Conservation (phyloP, 1,140 invertebrate genomes). For the Pantala flavescens region DNA sequence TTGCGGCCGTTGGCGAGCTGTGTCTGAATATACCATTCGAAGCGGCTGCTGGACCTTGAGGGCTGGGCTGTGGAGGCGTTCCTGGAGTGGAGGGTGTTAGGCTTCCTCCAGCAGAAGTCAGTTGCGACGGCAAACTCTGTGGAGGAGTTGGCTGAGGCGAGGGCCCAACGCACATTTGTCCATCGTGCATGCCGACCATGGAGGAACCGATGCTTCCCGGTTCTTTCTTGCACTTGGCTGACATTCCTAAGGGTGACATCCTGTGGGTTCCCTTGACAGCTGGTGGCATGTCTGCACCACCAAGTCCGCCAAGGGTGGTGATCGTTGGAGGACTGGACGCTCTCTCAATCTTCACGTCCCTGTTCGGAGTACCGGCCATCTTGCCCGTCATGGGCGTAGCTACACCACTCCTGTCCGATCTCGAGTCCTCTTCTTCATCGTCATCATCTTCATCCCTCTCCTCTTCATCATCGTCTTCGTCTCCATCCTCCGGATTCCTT, state of each 20-base stretch:
- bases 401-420: conserved; percentile 49
- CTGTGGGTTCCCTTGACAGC: conserved; percentile 39
- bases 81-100: conserved; percentile 53
- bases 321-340: conserved; percentile 45
- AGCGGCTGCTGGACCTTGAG: conserved; percentile 27
- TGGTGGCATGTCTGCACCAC: neutral
- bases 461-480: neutral
- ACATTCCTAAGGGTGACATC: conserved; percentile 34
- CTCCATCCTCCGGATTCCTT: neutral
- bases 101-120: conserved; percentile 32
- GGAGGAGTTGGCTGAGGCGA: neutral
- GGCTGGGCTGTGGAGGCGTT: conserved; percentile 46
- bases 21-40: conserved; percentile 11
- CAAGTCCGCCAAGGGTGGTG: neutral
- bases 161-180: conserved; percentile 34
- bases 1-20: conserved; percentile 13
- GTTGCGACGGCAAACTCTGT: conserved; percentile 10
- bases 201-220: neutral
- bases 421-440: conserved; percentile 53
- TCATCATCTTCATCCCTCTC: neutral
- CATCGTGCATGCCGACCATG: conserved; percentile 27
- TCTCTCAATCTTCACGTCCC: conserved; percentile 47
- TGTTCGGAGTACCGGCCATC: conserved; percentile 27
- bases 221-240: conserved; percentile 24
- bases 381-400: conserved; percentile 42